A percentile compares a stretch with the other conserved stretches of the same genome.
Evolutionary conservation across 2,888 invertebrate genomes (phyloP).

Genomic region (Limulus polyphemus): DNA sequence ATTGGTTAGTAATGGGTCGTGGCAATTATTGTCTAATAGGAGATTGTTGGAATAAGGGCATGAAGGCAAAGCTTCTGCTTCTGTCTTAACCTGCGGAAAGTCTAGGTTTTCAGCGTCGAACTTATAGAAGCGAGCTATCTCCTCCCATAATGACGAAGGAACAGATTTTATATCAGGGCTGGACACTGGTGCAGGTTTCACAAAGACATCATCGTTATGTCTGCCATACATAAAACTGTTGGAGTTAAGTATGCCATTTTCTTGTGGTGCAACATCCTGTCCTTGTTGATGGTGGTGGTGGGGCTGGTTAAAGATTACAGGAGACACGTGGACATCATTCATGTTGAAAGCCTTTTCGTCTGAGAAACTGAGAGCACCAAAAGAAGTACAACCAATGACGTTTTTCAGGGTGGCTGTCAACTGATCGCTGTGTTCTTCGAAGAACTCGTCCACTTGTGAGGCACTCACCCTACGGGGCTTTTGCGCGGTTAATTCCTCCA

Average conservation of each 20-base stretch:
- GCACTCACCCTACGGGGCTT: conserved; percentile 49
- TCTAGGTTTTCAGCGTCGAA: conserved; percentile 80
- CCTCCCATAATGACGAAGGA: conserved; percentile 58
- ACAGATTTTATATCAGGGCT: conserved; percentile 6
- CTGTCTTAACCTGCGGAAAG: conserved; percentile 46
- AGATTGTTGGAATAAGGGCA: conserved; percentile 1
- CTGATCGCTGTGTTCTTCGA: conserved; percentile 34
- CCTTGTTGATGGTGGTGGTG: no score
- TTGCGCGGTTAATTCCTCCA: conserved; percentile 10
- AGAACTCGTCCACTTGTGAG: conserved; percentile 53
- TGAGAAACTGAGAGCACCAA: no score
- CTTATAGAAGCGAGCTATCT: conserved; percentile 78
- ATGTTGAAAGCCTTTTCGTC: no score
- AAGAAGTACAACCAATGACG: no score
- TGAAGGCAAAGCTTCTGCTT: neutral
- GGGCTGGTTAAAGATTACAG: no score
- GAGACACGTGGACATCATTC: no score
- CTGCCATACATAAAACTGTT: conserved; percentile 31
- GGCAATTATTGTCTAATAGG: neutral
- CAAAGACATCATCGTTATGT: conserved; percentile 68
- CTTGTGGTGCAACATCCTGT: no score
- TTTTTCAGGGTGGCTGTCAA: conserved; percentile 4
- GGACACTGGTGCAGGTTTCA: conserved; percentile 47
- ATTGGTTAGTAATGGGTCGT: neutral
- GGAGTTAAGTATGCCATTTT: conserved; percentile 15